These are phyloP conservation scores for Aurelia coerulea DNA, from an alignment of 30 jellyfish, hydroid and myxozoan species.

Conservation along the genomic window DNA sequence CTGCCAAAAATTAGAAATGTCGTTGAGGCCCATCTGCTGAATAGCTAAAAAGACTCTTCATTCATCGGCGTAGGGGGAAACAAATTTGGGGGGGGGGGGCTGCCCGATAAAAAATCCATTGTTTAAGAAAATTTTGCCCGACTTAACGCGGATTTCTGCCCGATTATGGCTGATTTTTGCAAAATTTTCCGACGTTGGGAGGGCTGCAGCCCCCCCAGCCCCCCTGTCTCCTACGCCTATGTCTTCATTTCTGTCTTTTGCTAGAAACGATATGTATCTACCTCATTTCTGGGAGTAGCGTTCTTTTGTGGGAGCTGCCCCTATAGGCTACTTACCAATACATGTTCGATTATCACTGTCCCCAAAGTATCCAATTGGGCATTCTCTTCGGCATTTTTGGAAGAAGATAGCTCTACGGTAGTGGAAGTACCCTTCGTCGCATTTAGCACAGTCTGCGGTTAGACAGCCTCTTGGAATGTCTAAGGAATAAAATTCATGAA, in stretches of 20 bases:
- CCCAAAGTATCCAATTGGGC: constrained; percentile 54
- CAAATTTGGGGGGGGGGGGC: too few species aligned
- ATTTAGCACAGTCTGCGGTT: constrained; percentile 42
- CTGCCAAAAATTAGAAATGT: too few species aligned
- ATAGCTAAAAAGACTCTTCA: neutral
- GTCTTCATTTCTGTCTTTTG: neutral
- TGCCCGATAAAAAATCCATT: too few species aligned
- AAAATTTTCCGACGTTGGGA: too few species aligned
- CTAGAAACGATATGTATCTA: neutral
- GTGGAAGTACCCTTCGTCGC: constrained; percentile 61
- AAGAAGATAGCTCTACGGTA: constrained; percentile 18
- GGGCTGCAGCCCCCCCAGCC: too few species aligned
- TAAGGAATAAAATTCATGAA: neutral
- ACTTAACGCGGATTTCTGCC: too few species aligned
- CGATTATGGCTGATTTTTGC: too few species aligned
- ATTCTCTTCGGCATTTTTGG: constrained; percentile 33
- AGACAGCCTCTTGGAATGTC: constrained; percentile 65
- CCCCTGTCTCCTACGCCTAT: too few species aligned
- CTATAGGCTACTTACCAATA: constrained; percentile 28
- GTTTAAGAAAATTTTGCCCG: too few species aligned
- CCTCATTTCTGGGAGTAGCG: neutral
- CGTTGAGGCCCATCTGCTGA: too few species aligned
- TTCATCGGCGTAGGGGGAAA: too few species aligned
- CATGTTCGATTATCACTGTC: constrained; percentile 28
- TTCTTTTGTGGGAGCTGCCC: neutral